These are phyloP conservation scores for Noctua pronuba DNA, from an alignment of 2,888 invertebrate species.

Conservation along the genomic window DNA sequence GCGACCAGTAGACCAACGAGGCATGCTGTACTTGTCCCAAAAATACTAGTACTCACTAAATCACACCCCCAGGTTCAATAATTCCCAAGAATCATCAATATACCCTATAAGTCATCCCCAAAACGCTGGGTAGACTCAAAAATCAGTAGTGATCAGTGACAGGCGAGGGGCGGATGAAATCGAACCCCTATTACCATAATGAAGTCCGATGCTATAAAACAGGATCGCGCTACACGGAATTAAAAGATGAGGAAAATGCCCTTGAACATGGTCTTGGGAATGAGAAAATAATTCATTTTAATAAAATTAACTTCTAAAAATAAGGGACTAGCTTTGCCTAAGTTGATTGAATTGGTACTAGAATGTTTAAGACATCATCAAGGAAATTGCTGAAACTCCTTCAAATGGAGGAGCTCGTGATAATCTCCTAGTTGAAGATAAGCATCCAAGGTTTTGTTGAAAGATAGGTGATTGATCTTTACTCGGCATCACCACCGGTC, in stretches of 20 bases:
- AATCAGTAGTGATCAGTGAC: slow-evolving; percentile 72
- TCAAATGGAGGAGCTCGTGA: background rate
- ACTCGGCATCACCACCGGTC: background rate
- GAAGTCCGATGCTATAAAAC: slow-evolving; percentile 84
- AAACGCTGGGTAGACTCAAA: slow-evolving; percentile 62
- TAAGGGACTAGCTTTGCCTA: background rate
- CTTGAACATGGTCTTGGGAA: slow-evolving; percentile 8
- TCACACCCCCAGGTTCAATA: too few relatives aligned
- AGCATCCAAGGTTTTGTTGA: background rate
- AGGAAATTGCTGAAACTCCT: background rate
- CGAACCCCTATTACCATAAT: slow-evolving; percentile 86
- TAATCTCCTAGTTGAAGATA: background rate
- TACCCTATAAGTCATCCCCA: slow-evolving; percentile 10
- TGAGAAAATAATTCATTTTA: slow-evolving; percentile 1
- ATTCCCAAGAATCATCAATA: slow-evolving; percentile 2
- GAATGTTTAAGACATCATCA: background rate
- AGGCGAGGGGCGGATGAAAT: slow-evolving; percentile 75
- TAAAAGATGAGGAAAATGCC: slow-evolving; percentile 55
- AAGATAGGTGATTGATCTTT: background rate
- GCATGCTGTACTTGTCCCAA: background rate
- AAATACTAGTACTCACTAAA: background rate
- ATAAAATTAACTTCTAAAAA: background rate
- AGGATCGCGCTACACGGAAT: slow-evolving; percentile 70
- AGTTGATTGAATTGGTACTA: background rate
- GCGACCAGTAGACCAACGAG: too few relatives aligned